A percentile compares a stretch with the other conserved stretches of the same genome.
These are phyloP conservation scores for Musca domestica DNA, from an alignment of 1,140 invertebrate genomes.

Conservation along the genomic window DNA sequence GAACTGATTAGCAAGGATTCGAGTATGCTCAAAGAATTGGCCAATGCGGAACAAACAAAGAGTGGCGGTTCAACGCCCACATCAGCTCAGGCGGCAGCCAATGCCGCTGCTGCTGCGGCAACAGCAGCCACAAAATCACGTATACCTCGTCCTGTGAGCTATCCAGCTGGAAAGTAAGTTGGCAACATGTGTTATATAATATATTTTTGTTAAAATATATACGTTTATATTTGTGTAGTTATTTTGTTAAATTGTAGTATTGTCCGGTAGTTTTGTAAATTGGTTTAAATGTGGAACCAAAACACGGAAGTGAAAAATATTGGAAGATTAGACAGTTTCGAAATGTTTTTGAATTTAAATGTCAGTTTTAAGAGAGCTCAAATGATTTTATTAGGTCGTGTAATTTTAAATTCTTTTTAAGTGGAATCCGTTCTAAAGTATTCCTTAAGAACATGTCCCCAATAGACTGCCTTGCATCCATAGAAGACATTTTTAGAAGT, in stretches of 20 bases:
- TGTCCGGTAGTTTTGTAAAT: not conserved
- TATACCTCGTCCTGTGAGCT: conserved; percentile 67
- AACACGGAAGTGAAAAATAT: too few species aligned
- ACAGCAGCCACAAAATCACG: conserved; percentile 60
- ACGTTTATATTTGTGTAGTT: conserved; percentile 23
- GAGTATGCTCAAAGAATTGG: conserved; percentile 52
- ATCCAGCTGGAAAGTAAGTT: conserved; percentile 59
- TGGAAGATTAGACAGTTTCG: too few species aligned
- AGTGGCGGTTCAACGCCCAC: conserved; percentile 54
- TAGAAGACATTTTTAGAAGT: too few species aligned
- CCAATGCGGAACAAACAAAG: conserved; percentile 54
- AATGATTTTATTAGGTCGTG: too few species aligned
- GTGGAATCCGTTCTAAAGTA: too few species aligned
- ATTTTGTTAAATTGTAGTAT: conserved; percentile 15
- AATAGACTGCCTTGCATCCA: too few species aligned
- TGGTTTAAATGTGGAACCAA: too few species aligned
- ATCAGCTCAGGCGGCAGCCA: conserved; percentile 36
- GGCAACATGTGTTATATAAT: conserved; percentile 27
- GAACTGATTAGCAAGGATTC: conserved; percentile 68
- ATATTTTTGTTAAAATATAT: conserved; percentile 29
- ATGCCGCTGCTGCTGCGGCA: conserved; percentile 35
- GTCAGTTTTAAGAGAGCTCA: too few species aligned
- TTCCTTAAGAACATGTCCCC: too few species aligned
- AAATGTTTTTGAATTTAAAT: too few species aligned
- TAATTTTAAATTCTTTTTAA: too few species aligned